A percentile compares a stretch with the other conserved stretches of the same genome.
Evolutionary conservation across 2,888 invertebrate genomes (phyloP).

Genomic region (Halictus ligatus): DNA sequence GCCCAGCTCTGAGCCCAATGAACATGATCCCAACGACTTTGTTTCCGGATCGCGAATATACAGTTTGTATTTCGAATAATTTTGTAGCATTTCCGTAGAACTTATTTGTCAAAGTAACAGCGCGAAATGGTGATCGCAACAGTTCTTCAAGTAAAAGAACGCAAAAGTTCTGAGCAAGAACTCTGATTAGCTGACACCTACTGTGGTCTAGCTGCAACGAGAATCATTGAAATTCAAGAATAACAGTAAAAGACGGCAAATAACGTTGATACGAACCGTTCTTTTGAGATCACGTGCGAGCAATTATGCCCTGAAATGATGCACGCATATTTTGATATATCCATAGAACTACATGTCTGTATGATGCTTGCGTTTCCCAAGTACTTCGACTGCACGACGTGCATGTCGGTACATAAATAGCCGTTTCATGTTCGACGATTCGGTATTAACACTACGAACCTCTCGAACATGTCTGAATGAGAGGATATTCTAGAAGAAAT

Average conservation of each 20-base stretch:
- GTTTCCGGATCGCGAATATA: background rate
- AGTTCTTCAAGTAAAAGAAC: background rate
- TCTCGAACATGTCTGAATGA: conserved; percentile 18
- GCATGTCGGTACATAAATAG: conserved; percentile 19
- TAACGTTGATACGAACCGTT: background rate
- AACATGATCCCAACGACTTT: background rate
- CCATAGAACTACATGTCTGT: conserved; percentile 46
- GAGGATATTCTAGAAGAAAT: conserved; percentile 1
- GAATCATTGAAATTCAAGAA: background rate
- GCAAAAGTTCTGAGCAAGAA: background rate
- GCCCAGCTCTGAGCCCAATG: too few relatives aligned
- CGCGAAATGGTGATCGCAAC: background rate
- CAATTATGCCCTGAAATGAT: background rate
- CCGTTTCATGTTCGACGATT: conserved; percentile 14
- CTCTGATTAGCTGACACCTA: background rate
- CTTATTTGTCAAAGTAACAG: too few relatives aligned
- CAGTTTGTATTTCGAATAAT: too few relatives aligned
- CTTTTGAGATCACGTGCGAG: background rate
- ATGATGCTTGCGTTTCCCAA: conserved; percentile 30
- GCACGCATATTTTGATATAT: background rate
- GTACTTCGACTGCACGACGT: conserved; percentile 21
- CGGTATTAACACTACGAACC: conserved; percentile 17
- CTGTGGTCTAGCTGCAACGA: background rate
- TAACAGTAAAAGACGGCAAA: background rate
- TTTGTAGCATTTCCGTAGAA: too few relatives aligned